These are phyloP conservation scores for Pristionchus entomophagus DNA, from an alignment of 2,888 invertebrate species.

Conservation along the genomic window DNA sequence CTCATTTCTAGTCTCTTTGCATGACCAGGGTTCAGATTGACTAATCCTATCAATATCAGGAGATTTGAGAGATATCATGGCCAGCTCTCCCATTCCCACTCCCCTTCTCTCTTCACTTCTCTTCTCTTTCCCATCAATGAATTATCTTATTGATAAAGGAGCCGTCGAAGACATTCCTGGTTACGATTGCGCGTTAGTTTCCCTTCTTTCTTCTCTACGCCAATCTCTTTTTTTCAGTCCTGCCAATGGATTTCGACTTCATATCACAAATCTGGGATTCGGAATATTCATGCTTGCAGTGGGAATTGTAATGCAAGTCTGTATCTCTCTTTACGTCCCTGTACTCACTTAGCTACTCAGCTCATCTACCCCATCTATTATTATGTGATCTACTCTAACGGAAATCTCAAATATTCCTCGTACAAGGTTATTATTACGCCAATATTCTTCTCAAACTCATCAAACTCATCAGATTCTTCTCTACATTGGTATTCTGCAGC, in stretches of 20 bases:
- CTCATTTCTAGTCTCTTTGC: too few relatives aligned
- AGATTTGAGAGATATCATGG: too few relatives aligned
- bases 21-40: neutral
- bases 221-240: neutral
- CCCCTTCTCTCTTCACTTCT: neutral
- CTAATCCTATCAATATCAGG: neutral
- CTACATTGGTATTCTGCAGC: neutral
- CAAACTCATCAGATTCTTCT: neutral
- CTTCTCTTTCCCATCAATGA: neutral
- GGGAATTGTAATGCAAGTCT: slow-evolving; percentile 6
- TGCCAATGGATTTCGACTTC: neutral
- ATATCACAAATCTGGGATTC: neutral
- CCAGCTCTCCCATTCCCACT: neutral
- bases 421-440: neutral
- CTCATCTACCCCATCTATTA: neutral
- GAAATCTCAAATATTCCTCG: neutral
- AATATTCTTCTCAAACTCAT: neutral
- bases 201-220: neutral
- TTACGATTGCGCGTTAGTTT: neutral
- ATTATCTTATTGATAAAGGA: neutral
- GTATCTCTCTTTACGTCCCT: neutral
- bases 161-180: neutral
- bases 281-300: neutral
- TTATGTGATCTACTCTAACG: neutral
- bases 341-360: neutral